These are phyloP conservation scores for Serranus cabrilla DNA, from an alignment of 2,797 vertebrate genomes.

Conservation along the genomic window DNA sequence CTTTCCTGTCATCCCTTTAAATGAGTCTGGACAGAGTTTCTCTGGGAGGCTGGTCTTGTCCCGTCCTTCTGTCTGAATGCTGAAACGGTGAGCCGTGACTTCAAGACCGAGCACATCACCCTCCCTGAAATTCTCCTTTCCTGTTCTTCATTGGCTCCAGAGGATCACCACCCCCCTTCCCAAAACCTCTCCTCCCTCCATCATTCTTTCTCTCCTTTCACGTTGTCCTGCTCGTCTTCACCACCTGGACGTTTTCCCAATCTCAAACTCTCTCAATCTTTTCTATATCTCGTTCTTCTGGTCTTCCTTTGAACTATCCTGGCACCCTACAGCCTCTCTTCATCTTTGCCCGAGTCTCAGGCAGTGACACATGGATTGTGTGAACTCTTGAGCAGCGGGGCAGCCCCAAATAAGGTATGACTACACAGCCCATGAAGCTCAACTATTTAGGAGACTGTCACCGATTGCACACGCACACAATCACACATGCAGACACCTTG, in stretches of 20 bases:
- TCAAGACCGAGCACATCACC: conserved; percentile 68
- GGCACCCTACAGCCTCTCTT: conserved; percentile 38
- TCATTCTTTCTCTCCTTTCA: conserved; percentile 60
- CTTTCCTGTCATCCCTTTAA: conserved; percentile 27
- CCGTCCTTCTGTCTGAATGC: conserved; percentile 42
- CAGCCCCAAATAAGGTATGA: conserved; percentile 87
- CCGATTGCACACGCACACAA: conserved; percentile 29
- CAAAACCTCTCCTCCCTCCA: conserved; percentile 74
- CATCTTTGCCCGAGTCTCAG: conserved; percentile 68
- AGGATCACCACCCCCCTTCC: conserved; percentile 77
- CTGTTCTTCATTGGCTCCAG: conserved; percentile 81
- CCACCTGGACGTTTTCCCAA: conserved; percentile 26
- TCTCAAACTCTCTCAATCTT: conserved; percentile 18
- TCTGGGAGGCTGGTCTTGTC: conserved; percentile 32
- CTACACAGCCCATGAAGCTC: conserved; percentile 63
- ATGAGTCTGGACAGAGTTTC: conserved; percentile 11
- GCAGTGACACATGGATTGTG: conserved; percentile 77
- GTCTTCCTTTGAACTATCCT: conserved; percentile 37
- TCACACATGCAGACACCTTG: conserved; percentile 35
- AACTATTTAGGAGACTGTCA: conserved; percentile 73
- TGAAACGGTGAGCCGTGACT: conserved; percentile 53
- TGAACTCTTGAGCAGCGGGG: conserved; percentile 70
- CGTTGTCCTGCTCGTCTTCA: conserved; percentile 43
- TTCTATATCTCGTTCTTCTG: conserved; percentile 18
- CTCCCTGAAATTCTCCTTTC: conserved; percentile 77